A percentile compares a stretch with the other conserved stretches of the same genome.
These are phyloP conservation scores for Prochilodus magdalenae DNA, from an alignment of 2,113 vertebrate species.

Conservation along the genomic window DNA sequence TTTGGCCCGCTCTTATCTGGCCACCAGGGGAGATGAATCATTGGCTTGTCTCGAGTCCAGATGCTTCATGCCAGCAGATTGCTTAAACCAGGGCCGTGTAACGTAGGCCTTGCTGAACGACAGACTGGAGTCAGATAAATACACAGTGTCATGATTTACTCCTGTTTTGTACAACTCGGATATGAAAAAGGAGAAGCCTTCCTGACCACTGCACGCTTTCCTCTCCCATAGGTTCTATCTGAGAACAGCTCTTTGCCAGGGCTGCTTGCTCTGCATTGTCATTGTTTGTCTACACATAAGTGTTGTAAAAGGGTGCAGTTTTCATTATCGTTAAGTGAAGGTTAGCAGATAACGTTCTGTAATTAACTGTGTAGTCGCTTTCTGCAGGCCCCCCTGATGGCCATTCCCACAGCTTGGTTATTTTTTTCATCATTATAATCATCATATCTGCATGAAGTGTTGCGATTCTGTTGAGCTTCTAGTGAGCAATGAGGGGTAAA, in stretches of 20 bases:
- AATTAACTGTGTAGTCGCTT: not conserved
- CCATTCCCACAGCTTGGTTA: too few species aligned
- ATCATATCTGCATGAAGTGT: too few species aligned
- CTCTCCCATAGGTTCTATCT: not conserved
- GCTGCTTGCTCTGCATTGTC: not conserved
- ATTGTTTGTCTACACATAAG: not conserved
- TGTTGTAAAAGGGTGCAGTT: not conserved
- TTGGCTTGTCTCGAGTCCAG: conserved; percentile 46
- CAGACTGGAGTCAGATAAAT: conserved; percentile 28
- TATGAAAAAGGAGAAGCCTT: not conserved
- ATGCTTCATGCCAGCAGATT: conserved; percentile 45
- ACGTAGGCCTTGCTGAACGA: conserved; percentile 13
- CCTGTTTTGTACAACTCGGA: conserved; percentile 16
- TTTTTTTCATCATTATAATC: too few species aligned
- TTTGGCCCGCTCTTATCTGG: conserved; percentile 66
- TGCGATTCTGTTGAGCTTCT: too few species aligned
- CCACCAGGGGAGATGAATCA: conserved; percentile 66
- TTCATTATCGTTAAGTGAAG: conserved; percentile 11
- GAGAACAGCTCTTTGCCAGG: not conserved
- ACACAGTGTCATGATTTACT: conserved; percentile 19
- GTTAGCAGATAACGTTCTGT: not conserved
- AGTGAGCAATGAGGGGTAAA: too few species aligned
- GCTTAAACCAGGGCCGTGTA: conserved; percentile 22
- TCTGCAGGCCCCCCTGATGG: too few species aligned
- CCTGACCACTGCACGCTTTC: conserved; percentile 31